Evolutionary conservation across 1,140 invertebrate species (phyloP).

Genomic region (Drosophila lacteicornis): DNA sequence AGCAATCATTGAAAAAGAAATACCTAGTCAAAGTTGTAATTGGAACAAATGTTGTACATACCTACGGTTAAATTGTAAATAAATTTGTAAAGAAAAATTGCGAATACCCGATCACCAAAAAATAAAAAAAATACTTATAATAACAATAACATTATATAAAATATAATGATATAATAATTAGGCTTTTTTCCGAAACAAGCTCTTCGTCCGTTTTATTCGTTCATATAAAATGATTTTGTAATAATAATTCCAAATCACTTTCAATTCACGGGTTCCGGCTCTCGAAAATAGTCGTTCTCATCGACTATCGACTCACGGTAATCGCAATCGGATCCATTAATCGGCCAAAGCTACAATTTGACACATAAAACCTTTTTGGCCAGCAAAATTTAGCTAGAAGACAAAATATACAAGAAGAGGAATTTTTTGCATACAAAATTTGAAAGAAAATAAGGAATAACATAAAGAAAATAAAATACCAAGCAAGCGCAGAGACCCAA

Average conservation of each 20-base stretch:
- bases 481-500: slow-evolving; percentile 62
- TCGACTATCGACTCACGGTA: slow-evolving; percentile 23
- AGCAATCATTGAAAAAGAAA: slow-evolving; percentile 38
- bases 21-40: slow-evolving; percentile 22
- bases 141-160: slow-evolving; percentile 13
- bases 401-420: slow-evolving; percentile 45
- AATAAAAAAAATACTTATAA: background rate
- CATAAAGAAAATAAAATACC: slow-evolving; percentile 20
- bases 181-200: slow-evolving; percentile 7
- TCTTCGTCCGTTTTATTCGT: slow-evolving; percentile 18
- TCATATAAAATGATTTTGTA: slow-evolving; percentile 17
- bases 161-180: slow-evolving; percentile 15
- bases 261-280: slow-evolving; percentile 3
- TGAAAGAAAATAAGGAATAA: slow-evolving; percentile 12
- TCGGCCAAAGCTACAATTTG: slow-evolving; percentile 3
- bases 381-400: slow-evolving; percentile 51
- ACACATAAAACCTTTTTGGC: slow-evolving; percentile 26
- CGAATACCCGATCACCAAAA: slow-evolving; percentile 1
- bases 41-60: slow-evolving; percentile 34
- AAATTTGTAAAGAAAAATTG: slow-evolving; percentile 6
- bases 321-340: slow-evolving; percentile 15
- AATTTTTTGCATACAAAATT: slow-evolving; percentile 44
- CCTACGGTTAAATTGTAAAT: slow-evolving; percentile 41
- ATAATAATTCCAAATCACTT: slow-evolving; percentile 3
- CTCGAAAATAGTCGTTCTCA: slow-evolving; percentile 14